Percentiles rank a stretch among this genome's conserved stretches.
Conservation (phyloP, 2,888 invertebrate genomes). For the Diplazon laetatorius region DNA sequence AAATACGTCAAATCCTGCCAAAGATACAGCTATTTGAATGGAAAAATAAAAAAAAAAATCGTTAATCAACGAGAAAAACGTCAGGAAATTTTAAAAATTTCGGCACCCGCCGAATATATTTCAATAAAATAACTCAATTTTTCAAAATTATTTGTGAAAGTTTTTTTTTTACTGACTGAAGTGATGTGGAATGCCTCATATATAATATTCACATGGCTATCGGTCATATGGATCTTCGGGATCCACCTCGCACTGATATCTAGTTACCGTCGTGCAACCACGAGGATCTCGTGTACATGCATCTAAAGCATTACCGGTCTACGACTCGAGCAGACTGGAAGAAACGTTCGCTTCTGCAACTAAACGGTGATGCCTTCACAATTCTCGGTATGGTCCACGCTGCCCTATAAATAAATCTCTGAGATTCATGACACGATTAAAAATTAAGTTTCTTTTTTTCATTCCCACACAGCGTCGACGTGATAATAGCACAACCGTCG, state of each 20-base stretch:
- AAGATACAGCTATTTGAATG: no score
- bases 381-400: conserved; percentile 40
- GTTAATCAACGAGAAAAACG: no score
- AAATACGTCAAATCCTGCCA: no score
- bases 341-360: conserved; percentile 26
- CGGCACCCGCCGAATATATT: neutral
- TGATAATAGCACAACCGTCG: conserved; percentile 46
- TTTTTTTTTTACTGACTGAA: no score
- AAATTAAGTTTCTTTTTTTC: conserved; percentile 48
- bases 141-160: no score
- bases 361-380: conserved; percentile 39
- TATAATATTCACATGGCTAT: conserved; percentile 35
- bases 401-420: conserved; percentile 72
- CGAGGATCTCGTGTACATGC: conserved; percentile 12
- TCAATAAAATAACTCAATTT: no score
- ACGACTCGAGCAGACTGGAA: neutral
- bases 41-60: no score
- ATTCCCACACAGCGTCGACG: conserved; percentile 71
- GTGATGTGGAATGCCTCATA: no score
- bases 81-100: no score
- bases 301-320: conserved; percentile 1
- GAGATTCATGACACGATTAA: conserved; percentile 72
- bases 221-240: conserved; percentile 33
- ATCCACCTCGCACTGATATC: conserved; percentile 59
- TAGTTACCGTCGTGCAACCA: conserved; percentile 41